phyloP scores from a whole-genome alignment of 2,888 invertebrate species.

The Uloborus plumipes region DNA sequence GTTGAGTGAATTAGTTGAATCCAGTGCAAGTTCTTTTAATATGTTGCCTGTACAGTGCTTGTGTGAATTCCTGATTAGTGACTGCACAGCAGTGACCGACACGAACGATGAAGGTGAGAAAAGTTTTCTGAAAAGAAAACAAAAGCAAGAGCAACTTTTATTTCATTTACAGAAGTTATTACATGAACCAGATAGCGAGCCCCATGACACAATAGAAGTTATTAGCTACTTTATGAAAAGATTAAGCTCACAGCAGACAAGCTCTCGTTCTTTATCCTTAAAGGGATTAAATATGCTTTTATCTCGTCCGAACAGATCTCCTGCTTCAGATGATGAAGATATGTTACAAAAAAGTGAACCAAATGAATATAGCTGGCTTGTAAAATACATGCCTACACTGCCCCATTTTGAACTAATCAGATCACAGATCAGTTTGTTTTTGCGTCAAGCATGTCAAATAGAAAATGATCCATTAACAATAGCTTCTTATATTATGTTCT shows the following conservation, averaged over 20 bases:
- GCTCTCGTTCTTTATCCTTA: slow-evolving; percentile 83
- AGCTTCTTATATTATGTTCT: slow-evolving; percentile 86
- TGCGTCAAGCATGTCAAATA: slow-evolving; percentile 78
- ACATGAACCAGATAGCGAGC: slow-evolving; percentile 73
- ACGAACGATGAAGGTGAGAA: slow-evolving; percentile 72
- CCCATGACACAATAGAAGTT: slow-evolving; percentile 82
- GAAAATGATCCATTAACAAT: slow-evolving; percentile 89
- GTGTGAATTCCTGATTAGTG: slow-evolving; percentile 89
- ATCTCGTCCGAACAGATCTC: slow-evolving; percentile 61
- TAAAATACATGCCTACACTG: slow-evolving; percentile 77
- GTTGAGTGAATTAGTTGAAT: slow-evolving; percentile 93
- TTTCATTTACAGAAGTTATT: slow-evolving; percentile 77
- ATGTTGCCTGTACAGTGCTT: slow-evolving; percentile 97
- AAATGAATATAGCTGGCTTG: slow-evolving; percentile 70
- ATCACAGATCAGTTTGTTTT: slow-evolving; percentile 72
- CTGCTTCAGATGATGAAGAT: slow-evolving; percentile 64
- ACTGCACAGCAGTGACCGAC: slow-evolving; percentile 65
- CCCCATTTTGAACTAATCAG: slow-evolving; percentile 79
- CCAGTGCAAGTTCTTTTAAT: slow-evolving; percentile 88
- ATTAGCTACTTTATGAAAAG: slow-evolving; percentile 90
- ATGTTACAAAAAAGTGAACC: slow-evolving; percentile 70
- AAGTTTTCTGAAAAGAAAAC: slow-evolving; percentile 74
- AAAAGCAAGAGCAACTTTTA: slow-evolving; percentile 83
- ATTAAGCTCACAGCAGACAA: slow-evolving; percentile 84
- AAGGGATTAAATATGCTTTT: slow-evolving; percentile 68